Conservation (phyloP, 1,140 invertebrate species). For the Cyphomyrmex costatus region DNA sequence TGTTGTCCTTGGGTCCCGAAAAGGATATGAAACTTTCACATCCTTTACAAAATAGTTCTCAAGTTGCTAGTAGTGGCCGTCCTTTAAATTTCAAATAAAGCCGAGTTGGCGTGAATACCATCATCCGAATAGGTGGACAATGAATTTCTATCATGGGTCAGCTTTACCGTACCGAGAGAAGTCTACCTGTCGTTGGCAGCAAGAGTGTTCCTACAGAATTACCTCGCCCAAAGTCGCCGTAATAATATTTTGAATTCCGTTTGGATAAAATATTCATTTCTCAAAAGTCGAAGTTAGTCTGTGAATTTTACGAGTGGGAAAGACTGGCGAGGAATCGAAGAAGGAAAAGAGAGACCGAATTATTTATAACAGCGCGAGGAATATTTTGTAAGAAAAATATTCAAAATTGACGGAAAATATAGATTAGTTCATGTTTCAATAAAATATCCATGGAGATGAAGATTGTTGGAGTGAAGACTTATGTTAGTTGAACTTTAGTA, state of each 20-base stretch:
- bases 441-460: not conserved
- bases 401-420: not conserved
- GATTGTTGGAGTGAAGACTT: not conserved
- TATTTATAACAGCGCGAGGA: not conserved
- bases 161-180: not conserved
- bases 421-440: not conserved
- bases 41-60: slow-evolving; percentile 20
- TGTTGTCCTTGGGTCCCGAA: not conserved
- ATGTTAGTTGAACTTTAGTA: not conserved
- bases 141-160: slow-evolving; percentile 42
- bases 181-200: not conserved
- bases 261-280: slow-evolving; percentile 46
- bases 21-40: not conserved
- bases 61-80: slow-evolving; percentile 6
- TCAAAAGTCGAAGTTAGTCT: slow-evolving; percentile 14
- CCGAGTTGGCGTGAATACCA: not conserved
- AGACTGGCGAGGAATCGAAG: not conserved
- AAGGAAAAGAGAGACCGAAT: not conserved
- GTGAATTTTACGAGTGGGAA: slow-evolving; percentile 35
- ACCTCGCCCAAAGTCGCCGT: not conserved
- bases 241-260: slow-evolving; percentile 39
- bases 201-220: slow-evolving; percentile 22
- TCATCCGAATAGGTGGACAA: slow-evolving; percentile 18
- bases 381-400: too few species aligned
- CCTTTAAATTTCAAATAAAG: slow-evolving; percentile 68